A percentile compares a stretch with the other conserved stretches of the same genome.
Evolutionary conservation across 2,797 vertebrate species (phyloP).

Genomic region (Centroberyx gerrardi): DNA sequence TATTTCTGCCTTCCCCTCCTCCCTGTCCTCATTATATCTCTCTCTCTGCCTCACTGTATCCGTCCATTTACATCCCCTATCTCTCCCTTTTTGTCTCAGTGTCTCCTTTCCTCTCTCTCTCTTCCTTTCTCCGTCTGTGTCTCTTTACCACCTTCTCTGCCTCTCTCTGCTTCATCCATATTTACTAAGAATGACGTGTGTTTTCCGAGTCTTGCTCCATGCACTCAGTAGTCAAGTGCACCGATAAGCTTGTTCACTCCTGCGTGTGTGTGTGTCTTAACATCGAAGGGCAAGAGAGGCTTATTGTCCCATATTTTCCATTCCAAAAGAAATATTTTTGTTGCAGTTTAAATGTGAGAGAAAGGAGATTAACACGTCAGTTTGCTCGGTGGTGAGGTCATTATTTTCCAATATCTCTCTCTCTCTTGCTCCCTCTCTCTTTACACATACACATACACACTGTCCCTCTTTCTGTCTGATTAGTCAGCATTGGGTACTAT

Average conservation of each 20-base stretch:
- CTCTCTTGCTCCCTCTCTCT: conserved; percentile 14
- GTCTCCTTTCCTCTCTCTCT: conserved; percentile 19
- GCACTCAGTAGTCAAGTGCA: conserved; percentile 13
- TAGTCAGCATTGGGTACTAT: conserved; percentile 68
- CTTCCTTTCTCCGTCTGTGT: neutral
- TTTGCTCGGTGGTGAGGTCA: conserved; percentile 64
- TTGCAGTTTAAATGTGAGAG: conserved; percentile 12
- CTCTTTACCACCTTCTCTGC: conserved; percentile 1
- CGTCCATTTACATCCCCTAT: neutral
- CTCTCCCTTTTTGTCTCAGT: neutral
- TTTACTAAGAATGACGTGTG: conserved; percentile 15
- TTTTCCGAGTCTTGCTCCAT: conserved; percentile 29
- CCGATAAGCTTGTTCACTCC: conserved; percentile 10
- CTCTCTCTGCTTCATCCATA: conserved; percentile 1
- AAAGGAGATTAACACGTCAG: conserved; percentile 47
- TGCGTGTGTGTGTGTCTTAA: conserved; percentile 4
- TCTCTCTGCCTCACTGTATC: neutral
- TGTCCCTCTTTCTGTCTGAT: conserved; percentile 59
- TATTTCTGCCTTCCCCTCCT: neutral
- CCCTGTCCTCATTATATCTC: neutral
- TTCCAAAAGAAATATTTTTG: conserved; percentile 33
- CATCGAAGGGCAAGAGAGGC: conserved; percentile 1
- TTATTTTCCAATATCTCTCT: conserved; percentile 59
- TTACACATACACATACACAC: conserved; percentile 24
- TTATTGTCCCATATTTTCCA: conserved; percentile 59